Base-by-base conservation (phyloP, 2,113 vertebrate species). In the Grallaria varia region DNA sequence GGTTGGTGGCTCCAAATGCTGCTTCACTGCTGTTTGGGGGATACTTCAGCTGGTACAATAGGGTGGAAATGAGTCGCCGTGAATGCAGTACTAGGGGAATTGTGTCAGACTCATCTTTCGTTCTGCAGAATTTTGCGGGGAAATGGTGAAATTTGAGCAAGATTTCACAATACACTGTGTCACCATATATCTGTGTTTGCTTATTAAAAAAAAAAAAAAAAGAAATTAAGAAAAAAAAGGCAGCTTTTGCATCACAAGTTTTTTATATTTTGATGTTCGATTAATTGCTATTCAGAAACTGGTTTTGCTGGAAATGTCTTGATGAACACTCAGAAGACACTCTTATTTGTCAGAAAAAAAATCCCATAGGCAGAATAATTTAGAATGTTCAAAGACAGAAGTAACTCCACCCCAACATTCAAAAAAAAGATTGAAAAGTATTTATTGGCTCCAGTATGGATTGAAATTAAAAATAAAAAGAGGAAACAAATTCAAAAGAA, bases 321-420 rank as follows among this genome's bases (percentile, higher is more conserved):
- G 14, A 77, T 58, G 24, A 88, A 59, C 25, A 33, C 14, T 56
- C 28, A 49, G n/a, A 5, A 59, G 39, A 77, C 68, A 53, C 2
- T 35, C 17, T 25, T 45, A 52, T 42, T 76, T 35, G 11, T 56
- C 30, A 40, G 25, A 8, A n/a, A 76, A 44, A 39, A 45, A 8
- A 42, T 10, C 1, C 0, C 55, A 84, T 21, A 58, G 31, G 21
- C 6, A 76, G 52, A 56, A 71, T 52, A 76, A 66, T 52, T 69
- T 69, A 50, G 23, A 40, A 27, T 16, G 8, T 18, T 55, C 35
- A 67, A 62, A 55, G 44, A 63, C 17, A 82, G 31, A 74, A 63
- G 11, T 3, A 73, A 45, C 16, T 37, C n/a, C 3, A 68, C 4
- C 3, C 1, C 12, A 50, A 19, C 3, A 21, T 6, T 15, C 14